Percentiles rank a stretch among this genome's conserved stretches.
These are phyloP conservation scores for Papilio xuthus DNA, from an alignment of 1,140 invertebrate species.

Conservation along the genomic window DNA sequence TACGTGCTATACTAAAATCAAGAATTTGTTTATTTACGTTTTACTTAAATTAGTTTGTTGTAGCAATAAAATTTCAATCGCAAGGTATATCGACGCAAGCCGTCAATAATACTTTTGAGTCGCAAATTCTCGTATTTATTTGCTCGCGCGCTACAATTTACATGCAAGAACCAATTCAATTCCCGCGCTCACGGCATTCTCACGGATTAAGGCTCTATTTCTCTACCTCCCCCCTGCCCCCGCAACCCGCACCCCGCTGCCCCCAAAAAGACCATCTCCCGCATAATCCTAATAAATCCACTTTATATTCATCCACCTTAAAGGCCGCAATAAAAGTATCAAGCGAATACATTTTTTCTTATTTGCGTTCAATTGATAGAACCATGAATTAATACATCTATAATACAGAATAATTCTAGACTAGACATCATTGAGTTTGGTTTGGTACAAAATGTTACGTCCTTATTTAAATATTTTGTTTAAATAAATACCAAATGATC, in stretches of 20 bases:
- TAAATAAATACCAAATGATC: no score
- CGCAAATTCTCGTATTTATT: constrained; percentile 72
- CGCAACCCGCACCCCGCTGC: background rate
- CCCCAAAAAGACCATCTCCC: constrained; percentile 59
- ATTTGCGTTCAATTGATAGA: constrained; percentile 21
- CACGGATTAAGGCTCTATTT: constrained; percentile 67
- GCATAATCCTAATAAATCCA: constrained; percentile 78
- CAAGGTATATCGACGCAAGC: constrained; percentile 40
- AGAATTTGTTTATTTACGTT: background rate
- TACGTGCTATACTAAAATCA: background rate
- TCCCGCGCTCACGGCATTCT: constrained; percentile 65
- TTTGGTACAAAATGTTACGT: background rate
- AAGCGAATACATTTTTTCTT: constrained; percentile 59
- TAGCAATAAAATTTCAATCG: constrained; percentile 35
- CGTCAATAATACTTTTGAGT: constrained; percentile 62
- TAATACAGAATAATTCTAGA: background rate
- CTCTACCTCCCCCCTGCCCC: constrained; percentile 44
- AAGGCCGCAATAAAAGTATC: constrained; percentile 76
- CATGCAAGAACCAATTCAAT: constrained; percentile 77
- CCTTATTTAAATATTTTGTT: no score
- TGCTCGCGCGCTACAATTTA: constrained; percentile 75
- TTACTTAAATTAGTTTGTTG: background rate
- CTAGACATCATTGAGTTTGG: background rate
- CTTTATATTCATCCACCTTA: constrained; percentile 80
- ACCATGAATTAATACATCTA: background rate